Conservation (phyloP, 2,888 invertebrate species). For the Acleris emargana region DNA sequence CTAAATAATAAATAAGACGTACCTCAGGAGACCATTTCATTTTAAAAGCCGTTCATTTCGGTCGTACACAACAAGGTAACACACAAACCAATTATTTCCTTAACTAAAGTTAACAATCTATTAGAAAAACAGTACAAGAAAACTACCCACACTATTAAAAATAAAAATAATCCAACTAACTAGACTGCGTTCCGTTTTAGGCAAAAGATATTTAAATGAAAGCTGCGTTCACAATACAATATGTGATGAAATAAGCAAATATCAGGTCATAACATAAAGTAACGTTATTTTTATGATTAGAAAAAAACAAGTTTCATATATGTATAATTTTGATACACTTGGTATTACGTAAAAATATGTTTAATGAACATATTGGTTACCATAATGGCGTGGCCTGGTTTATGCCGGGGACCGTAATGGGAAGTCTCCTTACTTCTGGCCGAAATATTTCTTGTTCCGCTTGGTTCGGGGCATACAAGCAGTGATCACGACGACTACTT, state of each 20-base stretch:
- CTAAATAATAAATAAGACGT: conserved; percentile 25
- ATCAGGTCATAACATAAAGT: too few species aligned
- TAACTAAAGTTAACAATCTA: background rate
- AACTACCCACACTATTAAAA: conserved; percentile 11
- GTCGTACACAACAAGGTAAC: background rate
- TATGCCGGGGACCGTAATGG: too few species aligned
- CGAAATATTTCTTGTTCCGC: too few species aligned
- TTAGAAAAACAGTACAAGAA: background rate
- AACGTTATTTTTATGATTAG: background rate
- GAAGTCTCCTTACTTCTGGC: too few species aligned
- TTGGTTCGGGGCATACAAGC: too few species aligned
- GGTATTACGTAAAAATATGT: too few species aligned
- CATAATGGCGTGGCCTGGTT: too few species aligned
- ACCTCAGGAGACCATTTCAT: conserved; percentile 46
- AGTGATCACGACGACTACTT: too few species aligned
- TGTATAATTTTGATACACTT: too few species aligned
- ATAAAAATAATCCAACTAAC: background rate
- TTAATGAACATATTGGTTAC: too few species aligned
- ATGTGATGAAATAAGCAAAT: too few species aligned
- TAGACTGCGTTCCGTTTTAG: conserved; percentile 7
- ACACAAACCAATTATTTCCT: background rate
- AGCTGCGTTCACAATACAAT: background rate
- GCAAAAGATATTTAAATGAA: background rate
- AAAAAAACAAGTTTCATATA: background rate
- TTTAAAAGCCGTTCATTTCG: conserved; percentile 26